These are phyloP conservation scores for Callyntrura sp. DNA, from an alignment of 2,888 invertebrate genomes.

Conservation along the genomic window DNA sequence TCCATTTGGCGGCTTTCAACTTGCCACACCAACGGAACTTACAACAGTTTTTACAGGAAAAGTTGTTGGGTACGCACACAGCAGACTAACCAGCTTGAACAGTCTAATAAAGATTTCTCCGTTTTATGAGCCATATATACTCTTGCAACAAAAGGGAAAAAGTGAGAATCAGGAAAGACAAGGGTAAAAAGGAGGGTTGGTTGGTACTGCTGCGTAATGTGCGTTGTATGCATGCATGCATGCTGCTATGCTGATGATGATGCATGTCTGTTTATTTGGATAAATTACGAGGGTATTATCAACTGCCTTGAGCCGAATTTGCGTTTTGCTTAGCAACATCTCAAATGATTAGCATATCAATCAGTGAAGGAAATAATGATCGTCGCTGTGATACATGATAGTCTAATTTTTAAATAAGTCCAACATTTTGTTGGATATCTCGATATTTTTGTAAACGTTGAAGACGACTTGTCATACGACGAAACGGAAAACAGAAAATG, in stretches of 20 bases:
- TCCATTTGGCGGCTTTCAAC: not conserved
- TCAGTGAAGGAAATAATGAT: too few species aligned
- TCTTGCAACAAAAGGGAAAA: not conserved
- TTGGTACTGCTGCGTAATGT: not conserved
- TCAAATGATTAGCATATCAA: too few species aligned
- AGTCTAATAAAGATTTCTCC: slow-evolving; percentile 14
- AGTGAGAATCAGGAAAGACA: slow-evolving; percentile 38
- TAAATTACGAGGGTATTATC: too few species aligned
- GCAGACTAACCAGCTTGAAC: slow-evolving; percentile 30
- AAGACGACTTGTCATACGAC: too few species aligned
- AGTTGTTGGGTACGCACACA: not conserved
- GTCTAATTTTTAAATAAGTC: too few species aligned
- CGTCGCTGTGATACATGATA: too few species aligned
- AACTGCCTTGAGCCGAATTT: too few species aligned
- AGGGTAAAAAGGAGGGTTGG: slow-evolving; percentile 54
- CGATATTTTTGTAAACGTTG: too few species aligned
- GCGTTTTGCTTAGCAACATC: too few species aligned
- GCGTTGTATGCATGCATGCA: not conserved
- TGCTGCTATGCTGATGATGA: not conserved
- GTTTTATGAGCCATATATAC: not conserved
- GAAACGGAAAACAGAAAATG: too few species aligned
- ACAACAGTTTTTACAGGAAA: not conserved
- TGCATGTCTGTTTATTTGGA: not conserved
- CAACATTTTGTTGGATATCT: too few species aligned
- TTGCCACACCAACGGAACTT: not conserved